Evolutionary conservation across 53 echinoderm and acorn worm genomes (phyloP).

Genomic region (Holothuria scabra): DNA sequence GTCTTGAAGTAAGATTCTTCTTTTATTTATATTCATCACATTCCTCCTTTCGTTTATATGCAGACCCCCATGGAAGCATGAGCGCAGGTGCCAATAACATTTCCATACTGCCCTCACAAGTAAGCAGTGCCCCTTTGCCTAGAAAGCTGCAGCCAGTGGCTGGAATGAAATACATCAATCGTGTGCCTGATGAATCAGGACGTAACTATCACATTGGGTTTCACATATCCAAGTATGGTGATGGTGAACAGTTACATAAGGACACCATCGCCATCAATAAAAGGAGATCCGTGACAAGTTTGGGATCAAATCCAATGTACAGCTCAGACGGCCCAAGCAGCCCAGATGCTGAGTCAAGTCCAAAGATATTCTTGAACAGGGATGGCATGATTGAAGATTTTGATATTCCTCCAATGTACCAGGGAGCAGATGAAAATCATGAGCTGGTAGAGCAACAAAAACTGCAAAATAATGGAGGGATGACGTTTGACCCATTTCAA

Average conservation of each 20-base stretch:
- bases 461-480: neutral
- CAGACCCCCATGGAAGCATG: no score
- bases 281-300: slow-evolving; percentile 22
- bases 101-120: neutral
- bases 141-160: slow-evolving; percentile 39
- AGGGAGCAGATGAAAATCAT: slow-evolving; percentile 7
- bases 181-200: neutral
- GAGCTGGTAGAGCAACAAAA: neutral
- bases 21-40: no score
- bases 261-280: neutral
- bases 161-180: slow-evolving; percentile 18
- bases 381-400: slow-evolving; percentile 15
- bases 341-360: neutral
- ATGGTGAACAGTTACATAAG: neutral
- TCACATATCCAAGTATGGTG: slow-evolving; percentile 36
- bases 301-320: slow-evolving; percentile 29
- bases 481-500: slow-evolving; percentile 21
- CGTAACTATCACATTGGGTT: slow-evolving; percentile 34
- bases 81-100: no score
- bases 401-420: slow-evolving; percentile 31
- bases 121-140: neutral
- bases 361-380: neutral
- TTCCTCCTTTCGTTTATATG: no score
- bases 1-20: no score
- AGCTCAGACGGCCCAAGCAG: slow-evolving; percentile 8